phyloP scores from a whole-genome alignment of 53 echinoderm and acorn worm genomes.

The Pentamera pediparva region DNA sequence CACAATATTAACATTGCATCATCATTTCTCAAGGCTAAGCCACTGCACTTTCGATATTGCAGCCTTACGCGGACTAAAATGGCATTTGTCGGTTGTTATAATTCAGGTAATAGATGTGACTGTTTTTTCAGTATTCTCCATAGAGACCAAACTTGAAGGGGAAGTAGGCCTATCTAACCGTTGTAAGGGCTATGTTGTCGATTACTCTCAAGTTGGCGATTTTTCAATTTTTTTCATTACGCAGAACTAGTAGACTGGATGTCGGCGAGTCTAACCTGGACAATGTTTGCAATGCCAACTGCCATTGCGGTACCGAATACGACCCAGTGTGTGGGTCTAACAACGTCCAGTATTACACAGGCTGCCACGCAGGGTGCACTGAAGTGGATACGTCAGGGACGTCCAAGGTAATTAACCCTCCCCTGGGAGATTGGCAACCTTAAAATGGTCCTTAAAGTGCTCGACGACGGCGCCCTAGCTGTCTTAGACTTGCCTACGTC shows the following conservation, averaged over 20 bases:
- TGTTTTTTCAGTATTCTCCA: not conserved
- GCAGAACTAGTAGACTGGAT: not conserved
- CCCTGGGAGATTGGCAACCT: not conserved
- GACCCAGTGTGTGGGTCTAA: conserved; percentile 62
- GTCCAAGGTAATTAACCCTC: not conserved
- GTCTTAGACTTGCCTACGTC: too few species aligned
- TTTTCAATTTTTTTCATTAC: too few species aligned
- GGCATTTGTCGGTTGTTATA: not conserved
- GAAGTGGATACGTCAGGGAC: not conserved
- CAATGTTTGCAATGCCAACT: conserved; percentile 41
- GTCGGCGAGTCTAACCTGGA: conserved; percentile 31
- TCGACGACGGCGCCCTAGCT: too few species aligned
- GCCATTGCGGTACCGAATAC: conserved; percentile 42
- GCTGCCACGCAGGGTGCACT: conserved; percentile 58
- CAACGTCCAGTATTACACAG: conserved; percentile 51
- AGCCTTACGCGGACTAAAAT: not conserved
- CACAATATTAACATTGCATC: too few species aligned
- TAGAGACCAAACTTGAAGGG: not conserved
- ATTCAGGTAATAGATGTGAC: not conserved
- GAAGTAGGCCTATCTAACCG: not conserved
- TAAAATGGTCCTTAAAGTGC: too few species aligned
- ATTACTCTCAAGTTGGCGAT: not conserved
- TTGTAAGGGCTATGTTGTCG: not conserved
- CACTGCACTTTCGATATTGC: too few species aligned
- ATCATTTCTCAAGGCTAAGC: too few species aligned